Percentiles rank a stretch among this genome's conserved stretches.
Conservation (phyloP, 1,140 invertebrate species). For the Oncopeltus fasciatus region DNA sequence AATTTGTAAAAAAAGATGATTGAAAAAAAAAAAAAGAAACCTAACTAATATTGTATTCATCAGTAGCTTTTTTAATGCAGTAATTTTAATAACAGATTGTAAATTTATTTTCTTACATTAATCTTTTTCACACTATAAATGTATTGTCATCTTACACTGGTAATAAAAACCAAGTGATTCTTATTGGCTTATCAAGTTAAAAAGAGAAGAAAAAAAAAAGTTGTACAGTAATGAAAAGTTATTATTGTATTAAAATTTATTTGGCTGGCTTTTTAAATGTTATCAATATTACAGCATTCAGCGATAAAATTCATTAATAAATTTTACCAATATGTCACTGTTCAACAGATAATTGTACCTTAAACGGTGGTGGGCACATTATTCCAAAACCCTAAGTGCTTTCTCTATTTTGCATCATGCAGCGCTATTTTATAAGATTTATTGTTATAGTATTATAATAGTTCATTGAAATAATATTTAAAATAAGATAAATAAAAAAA, state of each 20-base stretch:
- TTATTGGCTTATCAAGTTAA: not conserved
- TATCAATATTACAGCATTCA: not conserved
- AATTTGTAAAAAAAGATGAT: not conserved
- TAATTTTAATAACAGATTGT: conserved; percentile 7
- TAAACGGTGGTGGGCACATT: not conserved
- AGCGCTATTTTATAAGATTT: not conserved
- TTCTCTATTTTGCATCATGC: not conserved
- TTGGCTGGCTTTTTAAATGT: not conserved
- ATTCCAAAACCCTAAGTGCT: not conserved
- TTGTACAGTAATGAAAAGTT: not conserved
- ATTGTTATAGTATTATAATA: not conserved
- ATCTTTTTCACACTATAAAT: not conserved
- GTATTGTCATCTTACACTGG: not conserved
- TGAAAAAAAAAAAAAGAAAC: not conserved
- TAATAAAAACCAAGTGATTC: not conserved
- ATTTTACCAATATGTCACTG: not conserved
- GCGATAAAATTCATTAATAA: not conserved
- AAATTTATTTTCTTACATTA: conserved; percentile 11
- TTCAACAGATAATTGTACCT: not conserved
- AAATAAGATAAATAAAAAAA: too few species aligned
- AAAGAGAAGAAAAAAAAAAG: not conserved
- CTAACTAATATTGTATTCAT: not conserved
- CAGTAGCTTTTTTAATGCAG: conserved; percentile 10
- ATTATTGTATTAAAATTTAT: not conserved
- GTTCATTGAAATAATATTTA: not conserved